Conservation (phyloP, 2,888 invertebrate genomes). For the Orthosia cruda region DNA sequence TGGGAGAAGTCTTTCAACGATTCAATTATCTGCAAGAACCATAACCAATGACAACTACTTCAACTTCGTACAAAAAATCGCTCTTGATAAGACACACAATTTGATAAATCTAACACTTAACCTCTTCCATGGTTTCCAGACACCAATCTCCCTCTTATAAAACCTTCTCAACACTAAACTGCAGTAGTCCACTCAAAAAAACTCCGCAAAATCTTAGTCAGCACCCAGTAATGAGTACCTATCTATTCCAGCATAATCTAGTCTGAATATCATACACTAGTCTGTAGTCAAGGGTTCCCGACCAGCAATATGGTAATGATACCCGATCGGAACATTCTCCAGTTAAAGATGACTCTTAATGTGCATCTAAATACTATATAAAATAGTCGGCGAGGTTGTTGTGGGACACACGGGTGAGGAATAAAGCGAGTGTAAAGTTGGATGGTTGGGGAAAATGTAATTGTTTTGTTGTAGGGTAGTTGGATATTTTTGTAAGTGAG, state of each 20-base stretch:
- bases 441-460: background rate
- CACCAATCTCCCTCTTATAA: background rate
- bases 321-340: constrained; percentile 85
- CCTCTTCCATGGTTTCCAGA: background rate
- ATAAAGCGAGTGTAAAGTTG: constrained; percentile 32
- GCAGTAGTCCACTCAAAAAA: constrained; percentile 55
- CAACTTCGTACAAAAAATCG: background rate
- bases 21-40: background rate
- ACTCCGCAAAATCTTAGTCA: constrained; percentile 73
- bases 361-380: constrained; percentile 89
- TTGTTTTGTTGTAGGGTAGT: background rate
- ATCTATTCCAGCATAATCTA: constrained; percentile 84
- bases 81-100: background rate
- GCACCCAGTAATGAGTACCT: constrained; percentile 82
- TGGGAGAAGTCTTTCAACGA: background rate
- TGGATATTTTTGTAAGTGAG: background rate
- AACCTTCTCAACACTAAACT: constrained; percentile 33
- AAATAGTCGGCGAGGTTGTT: constrained; percentile 77
- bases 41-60: background rate
- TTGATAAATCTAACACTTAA: background rate
- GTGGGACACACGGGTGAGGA: constrained; percentile 70
- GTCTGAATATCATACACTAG: constrained; percentile 78
- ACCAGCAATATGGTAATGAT: constrained; percentile 87
- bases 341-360: constrained; percentile 88
- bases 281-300: constrained; percentile 82